phyloP scores from a whole-genome alignment of 2,888 invertebrate species.

The Osmoderma eremita region DNA sequence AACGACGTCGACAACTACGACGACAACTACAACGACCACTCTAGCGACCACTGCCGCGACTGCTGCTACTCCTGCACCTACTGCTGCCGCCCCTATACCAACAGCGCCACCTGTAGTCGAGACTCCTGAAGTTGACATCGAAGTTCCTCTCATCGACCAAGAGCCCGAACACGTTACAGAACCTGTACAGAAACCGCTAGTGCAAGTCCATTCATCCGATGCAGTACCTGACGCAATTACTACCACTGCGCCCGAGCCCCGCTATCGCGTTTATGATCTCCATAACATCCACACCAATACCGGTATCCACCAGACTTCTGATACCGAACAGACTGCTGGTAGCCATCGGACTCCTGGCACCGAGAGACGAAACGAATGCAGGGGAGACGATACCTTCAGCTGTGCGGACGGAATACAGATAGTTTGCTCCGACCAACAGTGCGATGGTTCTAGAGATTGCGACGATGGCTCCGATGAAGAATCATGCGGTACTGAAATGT shows the following conservation, averaged over 20 bases:
- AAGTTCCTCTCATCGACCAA: not conserved
- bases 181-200: conserved; percentile 22
- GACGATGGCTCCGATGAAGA: conserved; percentile 75
- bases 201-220: not conserved
- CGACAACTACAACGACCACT: conserved; percentile 17
- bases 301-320: not conserved
- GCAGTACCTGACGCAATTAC: not conserved
- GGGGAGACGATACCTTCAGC: conserved; percentile 66
- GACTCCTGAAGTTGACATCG: not conserved
- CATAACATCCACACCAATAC: no score
- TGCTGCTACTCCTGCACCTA: not conserved
- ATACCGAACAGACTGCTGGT: conserved; percentile 5
- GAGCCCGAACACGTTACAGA: not conserved
- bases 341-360: not conserved
- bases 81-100: not conserved
- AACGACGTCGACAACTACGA: conserved; percentile 39
- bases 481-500: conserved; percentile 25
- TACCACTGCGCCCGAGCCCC: no score
- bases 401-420: conserved; percentile 66
- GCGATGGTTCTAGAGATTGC: conserved; percentile 75
- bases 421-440: conserved; percentile 70
- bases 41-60: conserved; percentile 13
- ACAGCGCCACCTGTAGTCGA: conserved; percentile 5
- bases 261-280: no score
- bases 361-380: conserved; percentile 58